phyloP scores from a whole-genome alignment of 2,113 vertebrate species.

The Chauna torquata region DNA sequence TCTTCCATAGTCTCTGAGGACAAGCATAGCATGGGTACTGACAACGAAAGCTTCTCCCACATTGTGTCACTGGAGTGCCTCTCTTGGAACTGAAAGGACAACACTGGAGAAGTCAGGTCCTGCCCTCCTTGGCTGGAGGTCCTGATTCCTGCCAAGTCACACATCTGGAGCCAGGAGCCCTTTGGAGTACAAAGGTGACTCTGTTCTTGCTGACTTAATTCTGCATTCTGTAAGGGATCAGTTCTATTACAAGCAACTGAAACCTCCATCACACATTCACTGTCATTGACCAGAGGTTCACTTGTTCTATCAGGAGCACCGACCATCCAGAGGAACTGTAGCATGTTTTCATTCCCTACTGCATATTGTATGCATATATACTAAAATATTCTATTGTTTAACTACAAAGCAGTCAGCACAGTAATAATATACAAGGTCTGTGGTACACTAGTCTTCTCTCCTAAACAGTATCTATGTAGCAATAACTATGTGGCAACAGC shows the following conservation, averaged over 20 bases:
- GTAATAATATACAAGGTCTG: not conserved
- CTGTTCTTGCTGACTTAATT: not conserved
- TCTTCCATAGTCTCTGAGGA: not conserved
- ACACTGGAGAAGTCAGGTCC: not conserved
- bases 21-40: not conserved
- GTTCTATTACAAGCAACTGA: not conserved
- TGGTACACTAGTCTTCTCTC: not conserved
- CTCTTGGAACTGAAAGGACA: not conserved
- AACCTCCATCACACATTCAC: not conserved
- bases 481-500: not conserved
- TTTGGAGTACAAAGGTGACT: not conserved
- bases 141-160: not conserved
- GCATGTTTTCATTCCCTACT: not conserved
- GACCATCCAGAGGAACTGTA: not conserved
- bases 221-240: not conserved
- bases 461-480: not conserved
- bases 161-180: not conserved
- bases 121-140: not conserved
- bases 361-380: not conserved
- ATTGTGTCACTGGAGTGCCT: not conserved
- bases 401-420: not conserved
- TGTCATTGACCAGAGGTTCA: not conserved
- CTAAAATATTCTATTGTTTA: not conserved
- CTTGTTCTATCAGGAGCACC: not conserved
- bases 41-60: not conserved